phyloP scores from a whole-genome alignment of 2,888 invertebrate genomes.

The Lottia scabra region DNA sequence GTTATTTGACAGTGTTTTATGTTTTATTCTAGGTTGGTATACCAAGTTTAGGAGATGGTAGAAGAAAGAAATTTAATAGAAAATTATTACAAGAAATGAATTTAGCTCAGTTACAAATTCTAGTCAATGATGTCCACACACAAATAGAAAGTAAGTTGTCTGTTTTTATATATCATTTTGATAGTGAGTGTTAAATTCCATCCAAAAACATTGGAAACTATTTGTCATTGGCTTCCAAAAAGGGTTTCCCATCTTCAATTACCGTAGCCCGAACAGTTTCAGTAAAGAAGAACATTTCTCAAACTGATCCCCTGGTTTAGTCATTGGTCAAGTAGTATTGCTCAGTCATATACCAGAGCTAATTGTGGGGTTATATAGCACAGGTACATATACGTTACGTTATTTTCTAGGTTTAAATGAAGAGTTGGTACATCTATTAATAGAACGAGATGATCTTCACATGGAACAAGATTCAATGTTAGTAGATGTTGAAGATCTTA shows the following conservation, averaged over 20 bases:
- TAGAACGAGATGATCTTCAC: conserved; percentile 94
- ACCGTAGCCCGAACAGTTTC: too few relatives aligned
- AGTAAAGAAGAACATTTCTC: too few relatives aligned
- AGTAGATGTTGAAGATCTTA: conserved; percentile 96
- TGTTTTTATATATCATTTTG: background rate
- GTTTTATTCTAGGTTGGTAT: conserved; percentile 76
- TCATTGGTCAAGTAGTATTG: too few relatives aligned
- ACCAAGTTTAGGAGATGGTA: conserved; percentile 78
- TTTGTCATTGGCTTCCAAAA: too few relatives aligned
- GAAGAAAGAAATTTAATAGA: conserved; percentile 79
- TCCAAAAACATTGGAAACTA: too few relatives aligned
- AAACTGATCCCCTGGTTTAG: too few relatives aligned
- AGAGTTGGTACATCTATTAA: conserved; percentile 86
- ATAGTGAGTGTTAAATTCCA: background rate
- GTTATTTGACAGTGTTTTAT: too few relatives aligned
- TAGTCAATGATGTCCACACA: conserved; percentile 93
- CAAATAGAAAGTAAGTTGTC: conserved; percentile 82
- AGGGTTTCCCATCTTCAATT: too few relatives aligned
- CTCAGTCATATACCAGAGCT: too few relatives aligned
- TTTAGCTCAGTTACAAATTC: conserved; percentile 91
- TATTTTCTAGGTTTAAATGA: conserved; percentile 78
- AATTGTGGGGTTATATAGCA: too few relatives aligned
- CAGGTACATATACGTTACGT: too few relatives aligned
- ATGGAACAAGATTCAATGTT: conserved; percentile 99
- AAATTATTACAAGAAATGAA: conserved; percentile 92